These are phyloP conservation scores for Brachionus plicatilis DNA, from an alignment of 1,140 invertebrate species.

Conservation along the genomic window DNA sequence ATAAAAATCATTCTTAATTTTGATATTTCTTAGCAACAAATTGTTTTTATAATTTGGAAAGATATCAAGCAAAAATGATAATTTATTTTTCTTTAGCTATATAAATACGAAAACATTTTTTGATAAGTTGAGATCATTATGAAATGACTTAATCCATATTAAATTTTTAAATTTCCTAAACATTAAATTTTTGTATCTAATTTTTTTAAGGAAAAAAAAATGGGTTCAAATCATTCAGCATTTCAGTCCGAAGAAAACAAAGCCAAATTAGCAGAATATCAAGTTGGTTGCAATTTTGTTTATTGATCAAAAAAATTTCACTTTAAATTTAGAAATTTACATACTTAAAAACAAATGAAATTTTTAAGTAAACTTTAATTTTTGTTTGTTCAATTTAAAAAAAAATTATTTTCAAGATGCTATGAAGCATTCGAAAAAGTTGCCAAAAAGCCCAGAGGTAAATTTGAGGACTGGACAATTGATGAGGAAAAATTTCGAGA, in stretches of 20 bases:
- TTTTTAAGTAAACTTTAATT: not conserved
- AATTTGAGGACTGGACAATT: not conserved
- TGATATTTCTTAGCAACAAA: not conserved
- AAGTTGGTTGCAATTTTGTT: not conserved
- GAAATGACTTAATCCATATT: not conserved
- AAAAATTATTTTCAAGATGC: not conserved
- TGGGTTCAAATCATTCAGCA: not conserved
- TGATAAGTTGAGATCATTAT: not conserved
- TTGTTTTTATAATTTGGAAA: not conserved
- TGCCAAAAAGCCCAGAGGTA: not conserved
- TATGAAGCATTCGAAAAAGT: not conserved
- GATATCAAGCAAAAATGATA: not conserved
- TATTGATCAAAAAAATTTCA: not conserved
- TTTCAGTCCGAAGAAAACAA: not conserved
- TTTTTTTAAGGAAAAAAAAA: not conserved
- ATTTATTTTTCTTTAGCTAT: not conserved
- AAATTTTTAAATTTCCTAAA: not conserved
- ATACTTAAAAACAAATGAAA: not conserved
- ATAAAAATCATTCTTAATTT: not conserved
- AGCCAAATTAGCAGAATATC: not conserved
- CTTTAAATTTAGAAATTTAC: not conserved
- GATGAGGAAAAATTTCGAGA: not conserved
- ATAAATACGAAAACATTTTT: not conserved
- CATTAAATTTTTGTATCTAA: too few relatives aligned
- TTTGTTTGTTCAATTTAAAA: not conserved